A percentile compares a stretch with the other conserved stretches of the same genome.
Conservation (phyloP, 2,888 invertebrate species). For the Hedya salicella region DNA sequence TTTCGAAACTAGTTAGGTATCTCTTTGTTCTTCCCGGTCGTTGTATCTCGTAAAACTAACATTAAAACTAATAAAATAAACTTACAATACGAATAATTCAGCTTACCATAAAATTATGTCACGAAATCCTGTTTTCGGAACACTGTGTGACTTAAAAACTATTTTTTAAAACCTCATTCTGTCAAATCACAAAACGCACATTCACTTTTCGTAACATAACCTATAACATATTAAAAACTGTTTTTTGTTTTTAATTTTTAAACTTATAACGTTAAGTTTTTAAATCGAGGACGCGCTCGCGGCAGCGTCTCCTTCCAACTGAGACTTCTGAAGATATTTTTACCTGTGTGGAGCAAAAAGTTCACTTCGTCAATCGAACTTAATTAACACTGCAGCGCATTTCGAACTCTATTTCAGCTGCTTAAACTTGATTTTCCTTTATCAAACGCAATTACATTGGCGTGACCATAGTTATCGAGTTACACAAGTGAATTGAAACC, state of each 20-base stretch:
- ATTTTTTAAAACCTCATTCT: slow-evolving; percentile 24
- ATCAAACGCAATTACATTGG: slow-evolving; percentile 60
- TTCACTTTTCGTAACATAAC: slow-evolving; percentile 38
- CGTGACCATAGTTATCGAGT: slow-evolving; percentile 58
- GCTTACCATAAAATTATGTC: slow-evolving; percentile 62
- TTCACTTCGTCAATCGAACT: slow-evolving; percentile 56
- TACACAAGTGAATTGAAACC: slow-evolving; percentile 47
- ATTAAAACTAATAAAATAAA: slow-evolving; percentile 20
- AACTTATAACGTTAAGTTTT: slow-evolving; percentile 39
- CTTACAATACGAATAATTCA: slow-evolving; percentile 20
- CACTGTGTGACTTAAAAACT: slow-evolving; percentile 46
- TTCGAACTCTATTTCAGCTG: slow-evolving; percentile 10
- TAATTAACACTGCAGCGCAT: slow-evolving; percentile 45
- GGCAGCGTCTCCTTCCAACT: slow-evolving; percentile 73
- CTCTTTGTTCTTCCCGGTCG: slow-evolving; percentile 41
- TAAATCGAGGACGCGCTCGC: slow-evolving; percentile 54
- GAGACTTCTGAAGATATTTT: slow-evolving; percentile 75
- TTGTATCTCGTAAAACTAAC: slow-evolving; percentile 14
- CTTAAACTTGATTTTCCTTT: slow-evolving; percentile 47
- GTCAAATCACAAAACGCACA: slow-evolving; percentile 9
- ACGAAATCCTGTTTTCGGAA: slow-evolving; percentile 64
- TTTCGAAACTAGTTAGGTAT: slow-evolving; percentile 69
- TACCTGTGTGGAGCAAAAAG: slow-evolving; percentile 81
- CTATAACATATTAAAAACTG: slow-evolving; percentile 20
- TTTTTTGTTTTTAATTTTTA: slow-evolving; percentile 27